Evolutionary conservation across 2,888 invertebrate species (phyloP), one percentile per base, ranked within the genome.

Genomic region (Proisotoma minuta): DNA sequence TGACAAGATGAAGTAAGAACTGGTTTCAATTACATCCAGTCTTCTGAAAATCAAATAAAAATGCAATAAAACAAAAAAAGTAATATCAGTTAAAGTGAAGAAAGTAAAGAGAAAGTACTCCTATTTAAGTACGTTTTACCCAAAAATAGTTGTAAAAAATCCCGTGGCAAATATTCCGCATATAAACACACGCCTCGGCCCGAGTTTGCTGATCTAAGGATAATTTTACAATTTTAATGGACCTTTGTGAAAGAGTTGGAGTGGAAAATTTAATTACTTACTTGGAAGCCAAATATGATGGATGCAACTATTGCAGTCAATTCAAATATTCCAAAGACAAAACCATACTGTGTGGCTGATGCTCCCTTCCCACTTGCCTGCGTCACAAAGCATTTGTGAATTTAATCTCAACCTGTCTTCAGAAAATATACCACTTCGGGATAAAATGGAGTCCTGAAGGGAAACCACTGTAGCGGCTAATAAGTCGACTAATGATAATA

Each of bases 301-400:
- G 78, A 77, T 23, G 76, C 73, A 20, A 76, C 23, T 64, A 77
- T 77, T 12, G 76, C 74, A 1, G 75, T 72, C 20, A 82, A 74
- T 62, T 81, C 79, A 73, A 79, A 82, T 23, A 79, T 75, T 5
- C 81, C 81, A 70, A 82, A 81, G 2, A 82, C 80, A 59, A 81
- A 76, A 1, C 81, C 81, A 71, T 80, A 79, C 62, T 80, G 77
- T 0, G 79, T 76, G 2, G 79, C 77, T 28, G 78, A 78, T 2
- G 80, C 79, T 20, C 79, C 79, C 74, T 81, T 81, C 23, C 73
- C 66, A 62, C 78, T 77, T 2, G 82, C 82, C 77, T 77, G 70
- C n/a, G 68, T 73, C 29, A 10, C 8, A 34, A 34, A 12, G 8
- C 34, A 34, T 8, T 34, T 10, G 12, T 12, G 8, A 12, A 34